Base-by-base conservation (phyloP, 2,888 invertebrate genomes). In the Sarcophaga caerulescens region DNA sequence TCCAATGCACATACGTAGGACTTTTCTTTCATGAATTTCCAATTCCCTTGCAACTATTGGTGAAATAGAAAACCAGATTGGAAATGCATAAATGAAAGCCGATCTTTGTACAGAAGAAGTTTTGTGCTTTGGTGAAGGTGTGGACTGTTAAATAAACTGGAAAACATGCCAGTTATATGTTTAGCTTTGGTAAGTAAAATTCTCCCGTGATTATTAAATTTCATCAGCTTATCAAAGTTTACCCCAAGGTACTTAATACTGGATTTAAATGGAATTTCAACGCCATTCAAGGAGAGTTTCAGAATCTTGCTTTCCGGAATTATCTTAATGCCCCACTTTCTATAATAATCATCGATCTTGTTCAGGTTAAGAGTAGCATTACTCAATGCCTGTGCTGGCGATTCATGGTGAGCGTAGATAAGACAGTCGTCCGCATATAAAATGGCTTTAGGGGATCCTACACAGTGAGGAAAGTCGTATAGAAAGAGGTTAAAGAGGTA, bases 231-330 rank as follows among this genome's bases (percentile, higher is more conserved):
- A 25, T 25, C 23, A 14, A 62, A 62, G 62, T 23, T 62, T 8
- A 62, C 23, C 11, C 23, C 23, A 19, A 62, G 62, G 21, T 62
- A 62, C 14, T 23, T 62, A 23, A 62, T 62, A 62, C 4, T 25
- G 25, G 25, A 25, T 25, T 25, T 25, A 25, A 25, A 25, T 25
- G 25, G 25, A 25, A 25, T 62, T 62, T 62, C 23, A 8, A 23
- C 1, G 4, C 23, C 62, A 62, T 23, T 14, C 21, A 62, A 21
- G 11, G 62, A 19, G 21, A 62, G 62, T 19, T 8, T 8, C 3
- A 62, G 21, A 62, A 12, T 17, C 23, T 70, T 70, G 17, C 70
- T 70, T 23, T 70, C 12, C 4, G 57, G 70, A 12, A 73, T 25
- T 25, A 25, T 25, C 4, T 25, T 25, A 25, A 25, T 25, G 25